Evolutionary conservation across 1,140 invertebrate species (phyloP).

Genomic region (Probaryconus sp.): DNA sequence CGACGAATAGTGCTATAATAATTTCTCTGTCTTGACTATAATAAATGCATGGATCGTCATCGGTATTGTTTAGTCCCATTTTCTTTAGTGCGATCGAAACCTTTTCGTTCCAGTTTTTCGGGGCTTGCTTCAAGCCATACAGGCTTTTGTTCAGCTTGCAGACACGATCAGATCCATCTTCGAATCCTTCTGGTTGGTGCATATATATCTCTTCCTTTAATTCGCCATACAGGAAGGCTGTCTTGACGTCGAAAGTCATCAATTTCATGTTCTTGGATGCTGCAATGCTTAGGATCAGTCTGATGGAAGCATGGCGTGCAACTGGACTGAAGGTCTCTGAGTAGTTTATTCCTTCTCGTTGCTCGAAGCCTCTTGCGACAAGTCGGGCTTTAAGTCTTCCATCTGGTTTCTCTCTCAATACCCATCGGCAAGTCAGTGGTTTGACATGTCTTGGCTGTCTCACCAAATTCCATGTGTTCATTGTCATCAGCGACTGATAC

Average conservation of each 20-base stretch:
- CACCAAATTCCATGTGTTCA: conserved; percentile 71
- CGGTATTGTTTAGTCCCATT: too few species aligned
- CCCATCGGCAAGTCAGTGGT: conserved; percentile 66
- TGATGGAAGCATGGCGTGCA: conserved; percentile 17
- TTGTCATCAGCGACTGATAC: conserved; percentile 65
- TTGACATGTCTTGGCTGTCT: conserved; percentile 59
- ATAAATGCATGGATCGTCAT: too few species aligned
- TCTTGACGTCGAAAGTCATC: neutral
- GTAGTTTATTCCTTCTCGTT: conserved; percentile 68
- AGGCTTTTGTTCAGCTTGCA: too few species aligned
- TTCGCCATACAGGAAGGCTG: too few species aligned
- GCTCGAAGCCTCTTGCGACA: conserved; percentile 74
- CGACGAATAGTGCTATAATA: too few species aligned
- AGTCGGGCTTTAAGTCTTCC: conserved; percentile 67
- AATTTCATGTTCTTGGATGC: conserved; percentile 3
- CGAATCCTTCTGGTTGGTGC: too few species aligned
- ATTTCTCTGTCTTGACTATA: too few species aligned
- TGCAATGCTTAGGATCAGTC: conserved; percentile 17
- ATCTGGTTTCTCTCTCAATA: conserved; percentile 64
- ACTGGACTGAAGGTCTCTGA: conserved; percentile 61
- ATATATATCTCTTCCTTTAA: too few species aligned
- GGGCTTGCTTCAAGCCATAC: too few species aligned
- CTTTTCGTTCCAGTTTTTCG: too few species aligned
- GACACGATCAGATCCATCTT: too few species aligned
- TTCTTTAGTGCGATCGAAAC: too few species aligned